phyloP scores from a whole-genome alignment of 2,797 vertebrate species.

The Hirundo rustica region DNA sequence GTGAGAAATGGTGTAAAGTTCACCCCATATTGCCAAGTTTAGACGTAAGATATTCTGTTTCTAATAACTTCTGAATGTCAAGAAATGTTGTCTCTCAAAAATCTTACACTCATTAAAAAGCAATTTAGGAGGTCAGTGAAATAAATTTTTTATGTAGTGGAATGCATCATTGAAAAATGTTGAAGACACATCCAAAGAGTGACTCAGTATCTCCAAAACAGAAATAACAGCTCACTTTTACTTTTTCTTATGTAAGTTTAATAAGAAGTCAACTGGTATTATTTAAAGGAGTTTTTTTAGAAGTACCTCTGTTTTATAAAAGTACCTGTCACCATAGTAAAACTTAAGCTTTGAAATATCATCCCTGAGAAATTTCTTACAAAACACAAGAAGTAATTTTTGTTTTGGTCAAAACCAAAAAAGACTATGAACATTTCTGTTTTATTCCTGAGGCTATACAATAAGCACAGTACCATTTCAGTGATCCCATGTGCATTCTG shows the following conservation, averaged over 20 bases:
- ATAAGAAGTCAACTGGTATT: neutral
- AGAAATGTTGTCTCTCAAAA: neutral
- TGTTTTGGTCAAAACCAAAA: neutral
- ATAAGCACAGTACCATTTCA: neutral
- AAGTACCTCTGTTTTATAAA: neutral
- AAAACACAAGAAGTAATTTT: neutral
- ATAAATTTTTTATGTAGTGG: neutral
- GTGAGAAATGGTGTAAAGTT: neutral
- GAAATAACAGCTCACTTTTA: neutral
- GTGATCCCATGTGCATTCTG: neutral
- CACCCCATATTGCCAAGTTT: neutral
- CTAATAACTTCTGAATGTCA: neutral
- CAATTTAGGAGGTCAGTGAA: neutral
- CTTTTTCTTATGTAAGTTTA: neutral
- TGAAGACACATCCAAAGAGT: neutral
- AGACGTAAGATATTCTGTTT: neutral
- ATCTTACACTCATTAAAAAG: neutral
- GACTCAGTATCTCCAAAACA: constrained; percentile 4
- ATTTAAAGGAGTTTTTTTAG: neutral
- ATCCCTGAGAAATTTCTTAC: neutral
- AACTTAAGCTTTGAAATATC: neutral
- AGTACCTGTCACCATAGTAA: neutral
- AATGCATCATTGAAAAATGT: neutral
- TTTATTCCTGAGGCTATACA: neutral
- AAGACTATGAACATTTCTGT: neutral